Evolutionary conservation across 1,140 invertebrate genomes (phyloP), one percentile per base, ranked within the genome.

Genomic region (Drosophila pandora): DNA sequence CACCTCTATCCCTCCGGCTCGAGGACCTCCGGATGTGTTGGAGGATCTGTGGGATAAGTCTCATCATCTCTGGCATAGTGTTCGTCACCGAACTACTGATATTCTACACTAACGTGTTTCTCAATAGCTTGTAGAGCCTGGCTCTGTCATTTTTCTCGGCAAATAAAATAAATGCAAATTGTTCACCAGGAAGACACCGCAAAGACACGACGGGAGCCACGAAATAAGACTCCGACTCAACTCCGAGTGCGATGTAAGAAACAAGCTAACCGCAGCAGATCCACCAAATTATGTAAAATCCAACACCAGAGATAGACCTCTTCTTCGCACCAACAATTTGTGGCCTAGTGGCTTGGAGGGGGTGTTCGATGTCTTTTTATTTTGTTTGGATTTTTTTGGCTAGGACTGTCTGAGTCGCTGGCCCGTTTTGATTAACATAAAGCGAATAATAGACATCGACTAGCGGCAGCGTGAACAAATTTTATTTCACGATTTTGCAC

Each of bases 91-190:
- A 88, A 56, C 21, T 88, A 23, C 45, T 88, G 67, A 34, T 49
- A 12, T 65, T 79, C 64, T 88, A 88, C 57, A 76, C 53, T 22
- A 76, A 82, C 57, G 53, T 79, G 5, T 88, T 74, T 48, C 61
- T 87, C 47, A 62, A 84, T 50, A 67, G 53, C 32, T 56, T 84
- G 56, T 84, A 85, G 76, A 59, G 22, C 13, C 17, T 3, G 59
- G 59, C 49, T 63, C 54, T 72, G 65, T 57, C 73, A 32, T 68
- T 76, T 73, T 73, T 57, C 28, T 53, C 22, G 45, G 37, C 71
- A 73, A 76, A 81, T 67, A 65, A 85, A 85, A 63, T 65, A 73
- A 77, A 85, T 85, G 82, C 82, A 88, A 88, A 85, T 85, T 85
- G 74, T 52, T 64, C 65, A 81, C 76, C 74, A 82, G 64, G 70